These are phyloP conservation scores for Pemphigus obesinymphae DNA, from an alignment of 1,140 invertebrate genomes.

Conservation along the genomic window DNA sequence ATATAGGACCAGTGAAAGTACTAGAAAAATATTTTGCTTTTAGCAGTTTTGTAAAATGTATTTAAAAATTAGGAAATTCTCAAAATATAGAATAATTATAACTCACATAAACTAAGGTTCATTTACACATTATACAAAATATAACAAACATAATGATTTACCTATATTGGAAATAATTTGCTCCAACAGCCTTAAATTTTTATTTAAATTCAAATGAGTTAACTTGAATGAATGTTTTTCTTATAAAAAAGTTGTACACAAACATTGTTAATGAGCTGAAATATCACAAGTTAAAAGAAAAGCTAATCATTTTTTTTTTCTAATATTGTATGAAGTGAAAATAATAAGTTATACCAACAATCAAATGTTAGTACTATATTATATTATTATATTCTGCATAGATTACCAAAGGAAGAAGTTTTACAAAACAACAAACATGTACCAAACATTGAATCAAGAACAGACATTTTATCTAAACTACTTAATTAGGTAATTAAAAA, in stretches of 20 bases:
- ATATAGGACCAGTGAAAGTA: too few relatives aligned
- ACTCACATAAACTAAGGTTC: too few relatives aligned
- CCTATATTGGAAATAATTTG: too few relatives aligned
- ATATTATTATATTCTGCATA: slow-evolving; percentile 22
- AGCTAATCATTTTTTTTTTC: slow-evolving; percentile 53
- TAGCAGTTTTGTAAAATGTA: too few relatives aligned
- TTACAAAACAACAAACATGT: not conserved
- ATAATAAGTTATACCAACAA: slow-evolving; percentile 6
- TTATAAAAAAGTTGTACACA: slow-evolving; percentile 83
- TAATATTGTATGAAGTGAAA: slow-evolving; percentile 46
- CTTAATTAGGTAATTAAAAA: not conserved
- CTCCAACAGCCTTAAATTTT: too few relatives aligned
- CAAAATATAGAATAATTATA: too few relatives aligned
- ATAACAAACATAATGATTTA: too few relatives aligned
- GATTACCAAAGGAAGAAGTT: not conserved
- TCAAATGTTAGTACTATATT: slow-evolving; percentile 6
- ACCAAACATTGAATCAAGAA: slow-evolving; percentile 15
- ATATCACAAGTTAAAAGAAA: slow-evolving; percentile 87
- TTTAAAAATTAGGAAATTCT: too few relatives aligned
- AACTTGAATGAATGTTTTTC: slow-evolving; percentile 87
- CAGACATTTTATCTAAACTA: slow-evolving; percentile 17
- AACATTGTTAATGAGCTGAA: slow-evolving; percentile 80
- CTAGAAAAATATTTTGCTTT: too few relatives aligned
- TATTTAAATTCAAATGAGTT: slow-evolving; percentile 83
- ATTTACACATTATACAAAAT: too few relatives aligned